phyloP scores from a whole-genome alignment of 2,888 invertebrate species.

The Epsilonema sp. region DNA sequence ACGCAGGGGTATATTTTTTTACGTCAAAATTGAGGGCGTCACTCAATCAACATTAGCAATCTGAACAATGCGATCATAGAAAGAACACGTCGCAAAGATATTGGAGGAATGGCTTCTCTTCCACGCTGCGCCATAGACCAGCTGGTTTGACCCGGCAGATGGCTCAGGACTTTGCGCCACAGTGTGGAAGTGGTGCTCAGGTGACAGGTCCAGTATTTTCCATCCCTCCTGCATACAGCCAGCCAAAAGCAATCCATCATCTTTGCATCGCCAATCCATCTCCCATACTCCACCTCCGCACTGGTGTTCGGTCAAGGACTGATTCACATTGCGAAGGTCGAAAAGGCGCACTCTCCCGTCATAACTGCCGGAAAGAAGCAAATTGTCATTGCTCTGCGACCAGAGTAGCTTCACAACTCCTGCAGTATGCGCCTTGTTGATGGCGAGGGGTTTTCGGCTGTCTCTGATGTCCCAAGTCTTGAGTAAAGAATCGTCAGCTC shows the following conservation, averaged over 20 bases:
- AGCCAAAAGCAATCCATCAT: constrained; percentile 1
- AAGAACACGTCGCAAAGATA: too few species aligned
- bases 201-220: constrained; percentile 4
- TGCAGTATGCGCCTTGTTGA: not conserved
- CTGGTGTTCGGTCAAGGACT: constrained; percentile 1
- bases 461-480: constrained; percentile 10
- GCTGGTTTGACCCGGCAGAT: not conserved
- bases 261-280: too few species aligned
- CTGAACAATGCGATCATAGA: not conserved
- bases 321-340: constrained; percentile 5
- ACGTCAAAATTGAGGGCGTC: too few species aligned
- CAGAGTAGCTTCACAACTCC: constrained; percentile 1
- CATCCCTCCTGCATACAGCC: constrained; percentile 9
- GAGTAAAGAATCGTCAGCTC: constrained; percentile 9
- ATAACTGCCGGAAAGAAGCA: constrained; percentile 9
- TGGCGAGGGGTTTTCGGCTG: not conserved
- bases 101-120: not conserved
- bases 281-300: constrained; percentile 9
- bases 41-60: too few species aligned
- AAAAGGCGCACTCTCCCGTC: constrained; percentile 8
- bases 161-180: too few species aligned
- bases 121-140: not conserved
- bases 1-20: too few species aligned
- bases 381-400: not conserved
- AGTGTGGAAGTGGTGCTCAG: too few species aligned